Evolutionary conservation across 1,140 invertebrate genomes (phyloP), one percentile per base, ranked within the genome.

Genomic region (Tribolium castaneum): DNA sequence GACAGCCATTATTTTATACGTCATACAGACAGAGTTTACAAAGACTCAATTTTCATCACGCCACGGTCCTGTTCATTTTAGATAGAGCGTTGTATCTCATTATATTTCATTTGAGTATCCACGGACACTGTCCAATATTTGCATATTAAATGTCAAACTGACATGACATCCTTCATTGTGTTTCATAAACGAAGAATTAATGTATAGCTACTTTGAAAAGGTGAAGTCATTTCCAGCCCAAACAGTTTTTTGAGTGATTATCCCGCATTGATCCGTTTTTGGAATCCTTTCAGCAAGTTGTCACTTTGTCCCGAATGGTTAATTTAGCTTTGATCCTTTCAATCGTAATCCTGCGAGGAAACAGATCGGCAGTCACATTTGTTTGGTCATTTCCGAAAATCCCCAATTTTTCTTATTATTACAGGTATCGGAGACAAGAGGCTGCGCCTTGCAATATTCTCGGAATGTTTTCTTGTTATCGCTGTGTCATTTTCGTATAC

Each of bases 401-500:
- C 14, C 14, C 4, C 12, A 25, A 39, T 39, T 66, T 66, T 66
- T 66, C 10, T 35, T 34, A 12, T 25, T 13, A 35, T 35, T 10
- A 6, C 59, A 66, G 59, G 59, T 66, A 66, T 66, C 59, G 59
- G 35, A 66, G 34, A 66, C 25, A 16, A 14, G 12, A 14, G 25
- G 59, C 12, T 14, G n/a, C 59, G 6, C 7, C 13, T 25, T 30
- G 56, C 7, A 25, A 62, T 19, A 62, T 62, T 22, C 19, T 62
- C 7, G 16, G 9, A 59, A 59, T 35, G 59, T 66, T 66, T 66
- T 66, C 59, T 66, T 30, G 59, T 35, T 66, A 66, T 66, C 59
- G 30, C 12, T 35, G 59, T 13, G 59, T 66, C 59, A 39, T 66
- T 66, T 66, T 66, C 59, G 59, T 66, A 66, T 66, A 66, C 59